Percentiles rank a stretch among this genome's conserved stretches.
These are phyloP conservation scores for Drosophila neocordata DNA, from an alignment of 1,140 invertebrate species.

Conservation along the genomic window DNA sequence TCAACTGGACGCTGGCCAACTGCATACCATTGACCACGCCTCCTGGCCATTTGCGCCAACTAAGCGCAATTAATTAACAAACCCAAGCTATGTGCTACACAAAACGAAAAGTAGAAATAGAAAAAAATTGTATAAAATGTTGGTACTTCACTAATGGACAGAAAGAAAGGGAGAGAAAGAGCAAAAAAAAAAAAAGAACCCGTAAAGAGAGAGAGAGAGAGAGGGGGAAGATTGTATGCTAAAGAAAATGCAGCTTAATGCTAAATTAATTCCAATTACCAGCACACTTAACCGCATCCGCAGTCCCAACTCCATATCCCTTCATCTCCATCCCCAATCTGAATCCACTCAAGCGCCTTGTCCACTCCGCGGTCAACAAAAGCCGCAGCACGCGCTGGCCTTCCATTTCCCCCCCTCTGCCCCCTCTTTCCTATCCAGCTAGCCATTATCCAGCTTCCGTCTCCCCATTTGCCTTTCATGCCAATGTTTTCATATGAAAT, in stretches of 20 bases:
- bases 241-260: slow-evolving; percentile 80
- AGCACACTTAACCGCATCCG: slow-evolving; percentile 20
- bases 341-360: slow-evolving; percentile 15
- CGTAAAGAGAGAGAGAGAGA: slow-evolving; percentile 14
- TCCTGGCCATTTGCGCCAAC: slow-evolving; percentile 59
- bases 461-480: slow-evolving; percentile 48
- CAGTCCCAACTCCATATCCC: slow-evolving; percentile 38
- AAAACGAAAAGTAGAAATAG: slow-evolving; percentile 55
- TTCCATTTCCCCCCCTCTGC: slow-evolving; percentile 2
- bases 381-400: slow-evolving; percentile 62
- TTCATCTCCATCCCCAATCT: slow-evolving; percentile 23
- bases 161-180: neutral
- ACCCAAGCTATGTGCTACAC: slow-evolving; percentile 36
- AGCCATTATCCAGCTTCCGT: slow-evolving; percentile 15
- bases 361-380: slow-evolving; percentile 61
- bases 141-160: slow-evolving; percentile 60
- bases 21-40: slow-evolving; percentile 26
- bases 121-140: slow-evolving; percentile 80
- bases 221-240: slow-evolving; percentile 49
- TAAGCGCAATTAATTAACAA: slow-evolving; percentile 77
- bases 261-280: slow-evolving; percentile 81
- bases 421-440: neutral
- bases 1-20: slow-evolving; percentile 46
- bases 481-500: slow-evolving; percentile 63
- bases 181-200: neutral